Evolutionary conservation across 2,888 invertebrate species (phyloP).

Genomic region (Xanthia icteritia): DNA sequence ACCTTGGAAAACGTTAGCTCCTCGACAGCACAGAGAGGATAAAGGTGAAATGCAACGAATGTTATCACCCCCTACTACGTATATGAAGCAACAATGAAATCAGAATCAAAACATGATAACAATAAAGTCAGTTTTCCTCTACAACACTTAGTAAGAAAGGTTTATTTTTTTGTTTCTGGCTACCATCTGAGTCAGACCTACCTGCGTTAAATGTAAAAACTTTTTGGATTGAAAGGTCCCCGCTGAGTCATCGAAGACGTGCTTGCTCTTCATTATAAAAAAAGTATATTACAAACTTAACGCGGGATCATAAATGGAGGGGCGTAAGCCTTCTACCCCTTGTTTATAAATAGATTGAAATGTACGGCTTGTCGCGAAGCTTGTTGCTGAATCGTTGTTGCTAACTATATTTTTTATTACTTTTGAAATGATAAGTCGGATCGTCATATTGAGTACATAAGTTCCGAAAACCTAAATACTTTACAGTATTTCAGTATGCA

Average conservation of each 20-base stretch:
- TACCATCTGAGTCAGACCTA: conserved; percentile 55
- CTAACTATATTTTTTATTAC: not conserved
- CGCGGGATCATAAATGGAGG: conserved; percentile 47
- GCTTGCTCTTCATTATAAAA: conserved; percentile 42
- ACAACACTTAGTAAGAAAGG: conserved; percentile 21
- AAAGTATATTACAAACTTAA: conserved; percentile 32
- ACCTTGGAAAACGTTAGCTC: not conserved
- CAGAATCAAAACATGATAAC: conserved; percentile 29
- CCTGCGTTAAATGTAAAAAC: conserved; percentile 58
- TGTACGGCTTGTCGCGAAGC: conserved; percentile 11
- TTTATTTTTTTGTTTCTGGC: conserved; percentile 55
- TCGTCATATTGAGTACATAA: not conserved
- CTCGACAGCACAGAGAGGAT: conserved; percentile 1
- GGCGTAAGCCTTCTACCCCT: conserved; percentile 31
- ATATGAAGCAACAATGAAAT: conserved; percentile 15
- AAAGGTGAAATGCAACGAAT: conserved; percentile 28
- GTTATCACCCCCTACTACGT: conserved; percentile 9
- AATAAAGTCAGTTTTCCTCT: conserved; percentile 52
- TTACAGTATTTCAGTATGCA: conserved; percentile 13
- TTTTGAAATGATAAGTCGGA: too few relatives aligned
- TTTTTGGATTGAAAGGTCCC: conserved; percentile 57
- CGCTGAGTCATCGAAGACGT: conserved; percentile 52
- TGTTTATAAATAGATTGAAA: conserved; percentile 40
- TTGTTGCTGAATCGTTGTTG: conserved; percentile 1
- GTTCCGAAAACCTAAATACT: not conserved